These are phyloP conservation scores for Drosophila kuntzei DNA, from an alignment of 2,888 invertebrate species.

Conservation along the genomic window DNA sequence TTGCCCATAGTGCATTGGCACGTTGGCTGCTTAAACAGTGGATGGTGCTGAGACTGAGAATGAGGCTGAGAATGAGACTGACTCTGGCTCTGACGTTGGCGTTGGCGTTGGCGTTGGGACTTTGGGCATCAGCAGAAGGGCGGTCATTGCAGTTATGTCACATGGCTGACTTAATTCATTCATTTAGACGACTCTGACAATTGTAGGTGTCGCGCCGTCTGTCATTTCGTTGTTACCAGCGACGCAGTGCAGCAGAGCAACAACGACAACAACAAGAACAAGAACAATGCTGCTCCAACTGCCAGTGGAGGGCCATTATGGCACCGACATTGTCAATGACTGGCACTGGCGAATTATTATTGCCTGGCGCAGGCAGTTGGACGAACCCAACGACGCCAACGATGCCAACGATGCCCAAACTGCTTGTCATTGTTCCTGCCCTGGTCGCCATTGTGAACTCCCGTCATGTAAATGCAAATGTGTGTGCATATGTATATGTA, in stretches of 20 bases:
- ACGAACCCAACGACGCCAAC: constrained; percentile 19
- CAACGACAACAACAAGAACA: constrained; percentile 18
- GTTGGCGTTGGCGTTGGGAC: constrained; percentile 22
- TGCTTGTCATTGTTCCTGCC: constrained; percentile 54
- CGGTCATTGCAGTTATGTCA: constrained; percentile 78
- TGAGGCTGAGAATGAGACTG: constrained; percentile 3
- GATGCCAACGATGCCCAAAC: constrained; percentile 47
- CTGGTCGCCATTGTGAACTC: constrained; percentile 42
- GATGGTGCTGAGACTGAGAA: constrained; percentile 10
- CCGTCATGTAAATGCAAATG: constrained; percentile 58
- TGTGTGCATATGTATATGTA: not conserved
- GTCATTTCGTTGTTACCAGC: constrained; percentile 56
- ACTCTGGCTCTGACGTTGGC: constrained; percentile 12
- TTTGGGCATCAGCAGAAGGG: constrained; percentile 17
- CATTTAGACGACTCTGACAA: constrained; percentile 76
- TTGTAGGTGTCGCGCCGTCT: constrained; percentile 73
- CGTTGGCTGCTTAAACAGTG: constrained; percentile 27
- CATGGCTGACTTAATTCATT: constrained; percentile 78
- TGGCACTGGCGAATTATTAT: constrained; percentile 69
- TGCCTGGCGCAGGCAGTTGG: constrained; percentile 74
- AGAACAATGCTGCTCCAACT: not conserved
- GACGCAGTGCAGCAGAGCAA: constrained; percentile 68
- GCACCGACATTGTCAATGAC: constrained; percentile 74
- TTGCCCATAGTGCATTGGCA: constrained; percentile 18
- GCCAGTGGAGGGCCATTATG: constrained; percentile 72